These are phyloP conservation scores for Drosophila melanica DNA, from an alignment of 1,140 invertebrate species.

Conservation along the genomic window DNA sequence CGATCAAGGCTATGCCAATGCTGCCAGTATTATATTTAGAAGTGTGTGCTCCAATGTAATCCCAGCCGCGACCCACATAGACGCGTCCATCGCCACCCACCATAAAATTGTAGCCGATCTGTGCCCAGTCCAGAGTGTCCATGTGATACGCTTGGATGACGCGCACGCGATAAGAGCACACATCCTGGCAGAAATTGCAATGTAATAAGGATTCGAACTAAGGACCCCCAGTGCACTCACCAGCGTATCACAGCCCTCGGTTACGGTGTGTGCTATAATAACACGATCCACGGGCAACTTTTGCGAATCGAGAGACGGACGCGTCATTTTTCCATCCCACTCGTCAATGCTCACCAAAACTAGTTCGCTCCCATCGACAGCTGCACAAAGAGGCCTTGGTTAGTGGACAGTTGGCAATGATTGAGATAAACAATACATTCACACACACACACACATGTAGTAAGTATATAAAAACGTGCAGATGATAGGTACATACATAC, in stretches of 20 bases:
- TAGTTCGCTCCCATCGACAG: conserved; percentile 39
- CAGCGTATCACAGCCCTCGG: conserved; percentile 84
- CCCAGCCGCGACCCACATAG: conserved; percentile 87
- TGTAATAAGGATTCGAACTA: background rate
- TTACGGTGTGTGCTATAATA: conserved; percentile 85
- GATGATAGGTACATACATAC: conserved; percentile 14
- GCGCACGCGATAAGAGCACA: conserved; percentile 79
- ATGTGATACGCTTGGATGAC: conserved; percentile 86
- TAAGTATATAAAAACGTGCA: conserved; percentile 23
- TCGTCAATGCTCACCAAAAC: conserved; percentile 74
- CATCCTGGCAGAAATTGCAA: conserved; percentile 25
- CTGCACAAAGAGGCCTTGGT: conserved; percentile 34
- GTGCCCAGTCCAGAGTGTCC: conserved; percentile 86
- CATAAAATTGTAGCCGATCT: conserved; percentile 86
- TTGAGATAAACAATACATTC: background rate
- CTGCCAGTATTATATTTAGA: conserved; percentile 85
- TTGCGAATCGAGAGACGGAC: conserved; percentile 70
- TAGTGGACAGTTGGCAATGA: conserved; percentile 22
- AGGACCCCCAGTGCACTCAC: conserved; percentile 65
- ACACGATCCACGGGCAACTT: conserved; percentile 85
- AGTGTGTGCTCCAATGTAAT: conserved; percentile 86
- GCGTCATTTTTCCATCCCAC: conserved; percentile 86
- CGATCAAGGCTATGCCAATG: conserved; percentile 89
- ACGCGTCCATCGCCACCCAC: conserved; percentile 86
- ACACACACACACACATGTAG: conserved; percentile 1